These are phyloP conservation scores for Acleris literana DNA, from an alignment of 2,888 invertebrate genomes.

Conservation along the genomic window DNA sequence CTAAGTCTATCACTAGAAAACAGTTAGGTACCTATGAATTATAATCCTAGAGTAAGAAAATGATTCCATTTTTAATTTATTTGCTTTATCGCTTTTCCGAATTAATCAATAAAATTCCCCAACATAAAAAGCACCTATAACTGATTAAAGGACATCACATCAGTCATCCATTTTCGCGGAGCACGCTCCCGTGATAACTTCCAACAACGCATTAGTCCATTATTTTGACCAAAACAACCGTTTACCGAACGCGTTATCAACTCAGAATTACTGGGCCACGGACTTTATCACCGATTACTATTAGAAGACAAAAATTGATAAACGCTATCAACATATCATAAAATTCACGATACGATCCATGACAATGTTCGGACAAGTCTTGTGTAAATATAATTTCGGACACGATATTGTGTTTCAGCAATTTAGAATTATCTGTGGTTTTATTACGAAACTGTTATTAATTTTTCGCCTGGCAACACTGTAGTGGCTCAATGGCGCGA, in stretches of 20 bases:
- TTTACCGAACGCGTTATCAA: slow-evolving; percentile 58
- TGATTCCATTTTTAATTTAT: too few species aligned
- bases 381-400: slow-evolving; percentile 71
- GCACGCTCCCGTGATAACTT: slow-evolving; percentile 12
- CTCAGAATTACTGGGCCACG: slow-evolving; percentile 62
- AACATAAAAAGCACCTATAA: not conserved
- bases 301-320: slow-evolving; percentile 74
- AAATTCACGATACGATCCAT: slow-evolving; percentile 67
- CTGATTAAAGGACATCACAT: not conserved
- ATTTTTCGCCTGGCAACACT: slow-evolving; percentile 25
- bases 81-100: too few species aligned
- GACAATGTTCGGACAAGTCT: slow-evolving; percentile 68
- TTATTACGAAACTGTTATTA: slow-evolving; percentile 21
- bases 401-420: slow-evolving; percentile 39
- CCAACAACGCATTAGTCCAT: slow-evolving; percentile 14
- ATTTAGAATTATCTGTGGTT: slow-evolving; percentile 19
- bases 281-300: slow-evolving; percentile 65
- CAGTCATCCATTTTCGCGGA: not conserved
- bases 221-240: slow-evolving; percentile 34
- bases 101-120: too few species aligned
- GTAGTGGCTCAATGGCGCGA: slow-evolving; percentile 12
- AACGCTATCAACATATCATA: slow-evolving; percentile 68
- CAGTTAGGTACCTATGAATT: not conserved
- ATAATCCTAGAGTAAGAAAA: too few species aligned
- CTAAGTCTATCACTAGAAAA: too few species aligned